phyloP scores from a whole-genome alignment of 2,113 vertebrate species.

The Elaphurus davidianus region DNA sequence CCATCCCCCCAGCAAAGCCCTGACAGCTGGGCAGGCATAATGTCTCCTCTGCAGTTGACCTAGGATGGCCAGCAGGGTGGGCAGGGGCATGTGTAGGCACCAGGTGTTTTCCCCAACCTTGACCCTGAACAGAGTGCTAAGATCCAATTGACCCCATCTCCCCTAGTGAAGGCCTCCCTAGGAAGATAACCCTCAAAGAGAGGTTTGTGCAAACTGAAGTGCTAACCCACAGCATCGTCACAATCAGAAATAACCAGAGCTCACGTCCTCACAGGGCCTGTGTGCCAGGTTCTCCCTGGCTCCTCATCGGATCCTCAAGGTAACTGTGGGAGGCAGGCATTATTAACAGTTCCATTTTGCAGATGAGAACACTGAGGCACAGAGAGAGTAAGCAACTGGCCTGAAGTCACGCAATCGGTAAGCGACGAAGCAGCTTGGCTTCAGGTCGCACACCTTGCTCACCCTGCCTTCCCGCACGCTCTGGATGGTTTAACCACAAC shows the following conservation, averaged over 20 bases:
- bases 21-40: constrained; percentile 72
- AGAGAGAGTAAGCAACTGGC: background rate
- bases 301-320: background rate
- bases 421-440: no score
- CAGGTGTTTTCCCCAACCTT: no score
- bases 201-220: background rate
- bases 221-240: accelerated
- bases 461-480: accelerated
- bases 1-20: constrained; percentile 79
- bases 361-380: background rate
- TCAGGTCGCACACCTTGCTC: accelerated
- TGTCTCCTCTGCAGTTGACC: constrained; percentile 87
- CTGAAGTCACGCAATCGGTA: accelerated
- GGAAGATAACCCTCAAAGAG: background rate
- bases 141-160: background rate
- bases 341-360: background rate
- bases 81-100: background rate
- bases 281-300: background rate
- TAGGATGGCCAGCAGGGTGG: constrained; percentile 69
- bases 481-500: background rate
- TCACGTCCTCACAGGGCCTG: background rate
- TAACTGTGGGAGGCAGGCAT: background rate
- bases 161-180: no score
- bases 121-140: background rate
- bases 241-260: no score